Conservation (phyloP, 1,140 invertebrate genomes). For the Platyscapa corneri region DNA sequence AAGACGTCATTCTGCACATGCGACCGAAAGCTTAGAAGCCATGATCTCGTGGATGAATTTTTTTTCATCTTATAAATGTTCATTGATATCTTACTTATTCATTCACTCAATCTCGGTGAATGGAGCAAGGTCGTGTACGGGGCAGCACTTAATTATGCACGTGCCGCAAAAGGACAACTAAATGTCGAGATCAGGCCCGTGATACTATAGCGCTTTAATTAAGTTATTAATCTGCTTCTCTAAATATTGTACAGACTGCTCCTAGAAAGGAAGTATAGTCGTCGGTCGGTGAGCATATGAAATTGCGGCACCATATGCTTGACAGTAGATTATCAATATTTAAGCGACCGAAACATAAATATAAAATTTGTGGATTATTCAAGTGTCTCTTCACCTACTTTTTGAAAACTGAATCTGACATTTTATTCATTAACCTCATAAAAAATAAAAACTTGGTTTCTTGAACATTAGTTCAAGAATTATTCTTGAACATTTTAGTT, state of each 20-base stretch:
- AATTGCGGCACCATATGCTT: neutral
- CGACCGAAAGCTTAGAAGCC: too few relatives aligned
- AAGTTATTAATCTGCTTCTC: conserved; percentile 49
- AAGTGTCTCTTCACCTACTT: neutral
- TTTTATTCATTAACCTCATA: too few relatives aligned
- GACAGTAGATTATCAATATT: neutral
- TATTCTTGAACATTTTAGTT: too few relatives aligned
- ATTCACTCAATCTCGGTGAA: conserved; percentile 71
- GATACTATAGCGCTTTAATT: conserved; percentile 11
- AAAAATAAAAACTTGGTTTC: too few relatives aligned
- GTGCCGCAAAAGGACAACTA: conserved; percentile 9
- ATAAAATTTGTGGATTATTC: neutral
- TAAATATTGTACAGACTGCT: neutral
- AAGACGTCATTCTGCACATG: too few relatives aligned
- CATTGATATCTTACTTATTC: conserved; percentile 63
- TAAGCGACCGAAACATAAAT: neutral
- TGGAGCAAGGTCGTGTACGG: conserved; percentile 69
- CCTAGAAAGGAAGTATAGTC: neutral
- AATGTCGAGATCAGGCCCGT: neutral
- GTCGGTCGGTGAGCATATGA: neutral
- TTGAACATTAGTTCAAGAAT: too few relatives aligned
- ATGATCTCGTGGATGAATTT: neutral
- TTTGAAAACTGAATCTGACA: too few relatives aligned
- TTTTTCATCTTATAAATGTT: too few relatives aligned
- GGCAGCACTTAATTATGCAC: conserved; percentile 66